A percentile compares a stretch with the other conserved stretches of the same genome.
phyloP scores from a whole-genome alignment of 2,113 vertebrate species.

The Heterocephalus glaber region DNA sequence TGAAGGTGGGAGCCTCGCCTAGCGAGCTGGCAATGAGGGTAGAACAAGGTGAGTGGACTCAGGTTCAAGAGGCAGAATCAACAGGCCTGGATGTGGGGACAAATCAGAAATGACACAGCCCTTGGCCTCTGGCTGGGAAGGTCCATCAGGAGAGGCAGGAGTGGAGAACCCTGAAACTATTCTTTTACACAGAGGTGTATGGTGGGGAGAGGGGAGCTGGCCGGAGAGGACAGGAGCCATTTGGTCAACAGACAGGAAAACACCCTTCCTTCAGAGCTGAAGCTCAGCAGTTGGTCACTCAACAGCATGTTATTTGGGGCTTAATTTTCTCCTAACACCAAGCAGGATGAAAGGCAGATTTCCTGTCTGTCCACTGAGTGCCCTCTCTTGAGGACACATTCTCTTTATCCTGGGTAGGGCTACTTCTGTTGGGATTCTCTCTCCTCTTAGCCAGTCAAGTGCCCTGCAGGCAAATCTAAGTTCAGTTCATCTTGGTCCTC shows the following conservation, averaged over 20 bases:
- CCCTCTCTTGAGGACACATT: background rate
- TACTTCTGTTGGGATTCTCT: background rate
- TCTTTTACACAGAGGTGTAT: background rate
- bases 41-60: background rate
- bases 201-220: background rate
- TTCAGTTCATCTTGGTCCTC: background rate
- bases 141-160: background rate
- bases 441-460: background rate
- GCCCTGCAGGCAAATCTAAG: background rate
- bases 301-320: background rate
- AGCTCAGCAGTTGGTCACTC: background rate
- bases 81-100: too few species aligned
- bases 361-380: background rate
- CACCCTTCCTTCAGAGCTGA: background rate
- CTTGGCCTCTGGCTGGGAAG: background rate
- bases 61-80: background rate
- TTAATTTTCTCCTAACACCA: background rate
- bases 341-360: background rate
- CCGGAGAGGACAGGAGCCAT: background rate
- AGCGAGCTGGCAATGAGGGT: background rate
- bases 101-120: background rate
- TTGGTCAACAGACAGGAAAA: background rate
- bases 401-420: background rate
- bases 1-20: background rate
- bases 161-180: background rate